Evolutionary conservation across 2,888 invertebrate genomes (phyloP).

Genomic region (Drosophila flavopinicola): DNA sequence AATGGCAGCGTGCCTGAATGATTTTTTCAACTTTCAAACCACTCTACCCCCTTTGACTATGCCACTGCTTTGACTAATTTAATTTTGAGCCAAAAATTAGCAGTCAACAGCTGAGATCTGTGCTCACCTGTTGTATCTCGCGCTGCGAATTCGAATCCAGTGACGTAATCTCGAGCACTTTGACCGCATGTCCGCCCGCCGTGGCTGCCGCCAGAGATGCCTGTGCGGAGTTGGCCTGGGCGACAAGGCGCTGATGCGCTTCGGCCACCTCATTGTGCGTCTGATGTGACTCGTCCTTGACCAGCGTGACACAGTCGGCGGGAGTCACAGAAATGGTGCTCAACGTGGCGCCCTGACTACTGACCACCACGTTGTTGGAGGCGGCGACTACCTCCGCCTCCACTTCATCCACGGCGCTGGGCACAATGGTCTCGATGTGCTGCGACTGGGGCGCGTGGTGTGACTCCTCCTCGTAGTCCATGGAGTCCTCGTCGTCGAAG

Average conservation of each 20-base stretch:
- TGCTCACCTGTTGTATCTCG: conserved; percentile 81
- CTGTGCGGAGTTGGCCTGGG: conserved; percentile 66
- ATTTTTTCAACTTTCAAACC: too few species aligned
- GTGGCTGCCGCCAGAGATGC: conserved; percentile 59
- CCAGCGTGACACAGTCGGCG: conserved; percentile 79
- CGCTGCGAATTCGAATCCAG: conserved; percentile 83
- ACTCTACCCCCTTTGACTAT: too few species aligned
- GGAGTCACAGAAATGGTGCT: conserved; percentile 70
- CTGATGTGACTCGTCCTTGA: conserved; percentile 76
- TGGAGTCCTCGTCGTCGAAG: conserved; percentile 82
- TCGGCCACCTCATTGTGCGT: conserved; percentile 59
- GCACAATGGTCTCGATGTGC: conserved; percentile 63
- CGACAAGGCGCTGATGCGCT: conserved; percentile 71
- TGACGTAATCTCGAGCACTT: conserved; percentile 82
- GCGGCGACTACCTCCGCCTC: conserved; percentile 38
- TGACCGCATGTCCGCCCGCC: conserved; percentile 76
- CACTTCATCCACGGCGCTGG: conserved; percentile 59
- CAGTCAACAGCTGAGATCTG: too few species aligned
- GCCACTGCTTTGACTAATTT: too few species aligned
- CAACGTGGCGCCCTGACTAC: conserved; percentile 61
- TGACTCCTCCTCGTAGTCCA: conserved; percentile 81
- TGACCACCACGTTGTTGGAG: conserved; percentile 62
- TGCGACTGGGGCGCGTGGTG: conserved; percentile 67
- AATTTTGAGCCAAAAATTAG: too few species aligned
- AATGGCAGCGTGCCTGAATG: too few species aligned